Percentiles rank a stretch among this genome's conserved stretches.
Evolutionary conservation across 1,140 invertebrate species (phyloP).

Genomic region (Pogonognathellus flavescens): DNA sequence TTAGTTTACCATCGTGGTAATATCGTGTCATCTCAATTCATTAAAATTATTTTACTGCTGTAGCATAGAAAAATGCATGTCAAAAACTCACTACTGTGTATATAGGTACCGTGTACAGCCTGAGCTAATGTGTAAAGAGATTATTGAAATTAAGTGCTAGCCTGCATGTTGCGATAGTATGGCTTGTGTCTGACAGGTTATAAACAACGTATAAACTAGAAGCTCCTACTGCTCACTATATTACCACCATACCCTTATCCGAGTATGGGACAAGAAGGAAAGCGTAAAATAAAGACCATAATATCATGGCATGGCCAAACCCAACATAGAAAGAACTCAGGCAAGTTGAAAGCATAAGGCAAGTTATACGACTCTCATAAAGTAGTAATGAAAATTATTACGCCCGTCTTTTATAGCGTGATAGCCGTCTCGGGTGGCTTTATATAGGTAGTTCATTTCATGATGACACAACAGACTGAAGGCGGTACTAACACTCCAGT

Average conservation of each 20-base stretch:
- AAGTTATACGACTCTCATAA: constrained; percentile 60
- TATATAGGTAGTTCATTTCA: constrained; percentile 61
- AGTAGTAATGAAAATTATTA: constrained; percentile 60
- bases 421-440: constrained; percentile 59
- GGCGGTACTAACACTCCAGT: constrained; percentile 32
- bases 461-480: constrained; percentile 58
- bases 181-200: constrained; percentile 43
- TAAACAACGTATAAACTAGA: constrained; percentile 38
- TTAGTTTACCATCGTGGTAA: no score
- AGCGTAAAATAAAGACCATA: not conserved
- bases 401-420: constrained; percentile 59
- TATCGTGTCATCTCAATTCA: no score
- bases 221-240: not conserved
- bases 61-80: no score
- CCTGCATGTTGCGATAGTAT: constrained; percentile 24
- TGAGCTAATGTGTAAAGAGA: no score
- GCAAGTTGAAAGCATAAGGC: not conserved
- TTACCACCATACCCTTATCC: not conserved
- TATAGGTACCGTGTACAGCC: no score
- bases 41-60: no score
- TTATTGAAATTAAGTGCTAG: not conserved
- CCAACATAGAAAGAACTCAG: not conserved
- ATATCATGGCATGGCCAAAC: no score
- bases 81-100: no score
- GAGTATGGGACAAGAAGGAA: constrained; percentile 6